Evolutionary conservation across 1,140 invertebrate genomes (phyloP).

Genomic region (Metopolophium dirhodum): DNA sequence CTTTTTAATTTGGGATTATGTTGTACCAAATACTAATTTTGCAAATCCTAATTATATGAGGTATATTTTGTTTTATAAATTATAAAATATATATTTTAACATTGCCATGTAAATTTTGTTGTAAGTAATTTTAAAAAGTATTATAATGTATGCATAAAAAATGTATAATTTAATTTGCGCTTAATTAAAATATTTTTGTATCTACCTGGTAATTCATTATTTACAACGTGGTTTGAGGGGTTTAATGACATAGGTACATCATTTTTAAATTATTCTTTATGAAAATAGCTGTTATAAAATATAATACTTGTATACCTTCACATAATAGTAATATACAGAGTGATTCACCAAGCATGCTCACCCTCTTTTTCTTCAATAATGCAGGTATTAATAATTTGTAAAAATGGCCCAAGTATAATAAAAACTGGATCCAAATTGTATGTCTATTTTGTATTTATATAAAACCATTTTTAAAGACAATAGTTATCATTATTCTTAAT

Average conservation of each 20-base stretch:
- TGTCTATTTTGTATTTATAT: too few species aligned
- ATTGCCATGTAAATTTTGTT: not conserved
- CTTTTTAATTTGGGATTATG: not conserved
- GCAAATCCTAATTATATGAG: slow-evolving; percentile 50
- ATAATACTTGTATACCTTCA: not conserved
- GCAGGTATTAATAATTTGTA: too few species aligned
- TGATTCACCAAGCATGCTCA: too few species aligned
- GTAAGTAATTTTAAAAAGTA: slow-evolving; percentile 12
- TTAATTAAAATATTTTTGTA: slow-evolving; percentile 9
- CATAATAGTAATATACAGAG: too few species aligned
- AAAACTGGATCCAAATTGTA: too few species aligned
- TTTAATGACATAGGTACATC: not conserved
- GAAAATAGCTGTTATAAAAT: not conserved
- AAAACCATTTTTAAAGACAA: too few species aligned
- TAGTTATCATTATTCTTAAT: too few species aligned
- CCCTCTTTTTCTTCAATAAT: too few species aligned
- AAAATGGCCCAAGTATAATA: too few species aligned
- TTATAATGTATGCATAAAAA: slow-evolving; percentile 44
- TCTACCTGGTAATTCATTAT: not conserved
- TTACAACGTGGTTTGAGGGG: not conserved
- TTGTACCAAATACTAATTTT: slow-evolving; percentile 36
- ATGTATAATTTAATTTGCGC: slow-evolving; percentile 35
- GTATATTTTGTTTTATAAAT: slow-evolving; percentile 49
- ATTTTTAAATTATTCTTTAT: slow-evolving; percentile 18
- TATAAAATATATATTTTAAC: slow-evolving; percentile 48